Evolutionary conservation across 2,113 vertebrate species (phyloP).

Genomic region (Osmerus eperlanus): DNA sequence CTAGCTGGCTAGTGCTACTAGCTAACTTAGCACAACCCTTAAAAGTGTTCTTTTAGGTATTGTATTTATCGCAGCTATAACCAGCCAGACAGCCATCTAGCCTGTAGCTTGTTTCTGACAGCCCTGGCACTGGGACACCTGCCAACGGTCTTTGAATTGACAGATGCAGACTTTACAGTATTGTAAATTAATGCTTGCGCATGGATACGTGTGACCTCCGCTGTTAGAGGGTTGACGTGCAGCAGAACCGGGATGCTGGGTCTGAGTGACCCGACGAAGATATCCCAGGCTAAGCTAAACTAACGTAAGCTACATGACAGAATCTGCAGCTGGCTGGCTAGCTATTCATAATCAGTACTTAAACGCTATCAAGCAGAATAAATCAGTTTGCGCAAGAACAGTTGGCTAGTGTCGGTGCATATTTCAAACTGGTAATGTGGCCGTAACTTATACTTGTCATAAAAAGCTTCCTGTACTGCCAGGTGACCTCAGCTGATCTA

Average conservation of each 20-base stretch:
- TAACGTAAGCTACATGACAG: too few relatives aligned
- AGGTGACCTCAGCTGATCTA: too few relatives aligned
- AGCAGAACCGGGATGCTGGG: not conserved
- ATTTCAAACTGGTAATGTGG: too few relatives aligned
- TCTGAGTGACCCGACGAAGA: not conserved
- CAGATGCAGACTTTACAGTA: conserved; percentile 12
- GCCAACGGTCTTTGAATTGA: conserved; percentile 40
- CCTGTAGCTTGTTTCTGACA: not conserved
- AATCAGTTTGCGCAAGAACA: too few relatives aligned
- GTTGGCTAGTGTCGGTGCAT: too few relatives aligned
- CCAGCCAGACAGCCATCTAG: not conserved
- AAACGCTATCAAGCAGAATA: too few relatives aligned
- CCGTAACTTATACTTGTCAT: too few relatives aligned
- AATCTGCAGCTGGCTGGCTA: too few relatives aligned
- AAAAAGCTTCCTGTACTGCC: too few relatives aligned
- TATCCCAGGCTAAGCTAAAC: not conserved
- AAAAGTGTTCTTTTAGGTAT: not conserved
- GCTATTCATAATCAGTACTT: too few relatives aligned
- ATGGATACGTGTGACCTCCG: not conserved
- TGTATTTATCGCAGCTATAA: not conserved
- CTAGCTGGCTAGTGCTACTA: not conserved
- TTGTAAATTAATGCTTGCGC: not conserved
- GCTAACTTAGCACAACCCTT: not conserved
- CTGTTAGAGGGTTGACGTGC: not conserved
- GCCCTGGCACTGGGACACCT: conserved; percentile 39